Conservation (phyloP, 2,888 invertebrate genomes). For the Dicyrtoma fusca region DNA sequence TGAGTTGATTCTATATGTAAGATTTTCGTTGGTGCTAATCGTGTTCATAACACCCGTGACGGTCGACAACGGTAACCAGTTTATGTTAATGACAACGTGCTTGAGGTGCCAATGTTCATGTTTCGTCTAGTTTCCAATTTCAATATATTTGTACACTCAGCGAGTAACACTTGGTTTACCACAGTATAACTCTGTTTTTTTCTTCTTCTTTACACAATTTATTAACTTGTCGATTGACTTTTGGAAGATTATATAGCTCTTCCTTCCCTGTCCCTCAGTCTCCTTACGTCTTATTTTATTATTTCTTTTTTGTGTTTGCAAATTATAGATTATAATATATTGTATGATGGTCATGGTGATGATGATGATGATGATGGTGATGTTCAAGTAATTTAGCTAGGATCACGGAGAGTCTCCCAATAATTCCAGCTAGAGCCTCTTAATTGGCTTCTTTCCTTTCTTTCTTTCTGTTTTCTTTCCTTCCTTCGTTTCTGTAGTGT, state of each 20-base stretch:
- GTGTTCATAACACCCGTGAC: conserved; percentile 4
- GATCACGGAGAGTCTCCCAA: no score
- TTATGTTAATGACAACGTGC: conserved; percentile 35
- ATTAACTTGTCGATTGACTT: conserved; percentile 3
- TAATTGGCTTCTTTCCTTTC: no score
- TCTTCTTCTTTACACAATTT: conserved; percentile 4
- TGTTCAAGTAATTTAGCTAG: no score
- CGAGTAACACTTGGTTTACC: background rate
- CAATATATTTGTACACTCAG: conserved; percentile 12
- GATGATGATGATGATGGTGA: no score
- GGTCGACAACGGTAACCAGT: conserved; percentile 35
- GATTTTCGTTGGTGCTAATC: conserved; percentile 15
- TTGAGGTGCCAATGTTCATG: conserved; percentile 36
- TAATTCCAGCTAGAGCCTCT: no score
- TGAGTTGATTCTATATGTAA: conserved; percentile 14
- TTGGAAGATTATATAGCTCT: background rate
- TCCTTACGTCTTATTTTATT: background rate
- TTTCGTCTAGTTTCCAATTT: conserved; percentile 32
- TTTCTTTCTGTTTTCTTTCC: no score
- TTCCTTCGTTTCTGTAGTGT: no score
- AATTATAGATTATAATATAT: no score
- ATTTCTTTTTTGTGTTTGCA: background rate
- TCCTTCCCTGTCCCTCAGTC: no score
- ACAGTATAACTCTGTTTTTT: background rate
- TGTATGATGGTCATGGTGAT: no score